These are phyloP conservation scores for Agrilus planipennis DNA, from an alignment of 1,140 invertebrate species.

Conservation along the genomic window DNA sequence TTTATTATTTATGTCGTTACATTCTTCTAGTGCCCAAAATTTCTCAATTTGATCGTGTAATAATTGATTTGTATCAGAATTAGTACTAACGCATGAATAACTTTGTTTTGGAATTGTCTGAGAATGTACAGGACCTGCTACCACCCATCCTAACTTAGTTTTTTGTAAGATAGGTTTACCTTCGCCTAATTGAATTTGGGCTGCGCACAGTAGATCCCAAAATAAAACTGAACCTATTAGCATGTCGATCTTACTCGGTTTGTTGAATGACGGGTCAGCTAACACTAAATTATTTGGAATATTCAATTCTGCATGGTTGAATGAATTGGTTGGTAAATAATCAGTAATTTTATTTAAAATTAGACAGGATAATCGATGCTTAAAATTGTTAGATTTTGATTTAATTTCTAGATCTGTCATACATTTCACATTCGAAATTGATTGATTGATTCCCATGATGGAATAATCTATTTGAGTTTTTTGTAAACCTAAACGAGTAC, in stretches of 20 bases:
- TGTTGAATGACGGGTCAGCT: conserved; percentile 20
- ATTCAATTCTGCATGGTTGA: conserved; percentile 4
- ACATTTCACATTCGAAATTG: conserved; percentile 1
- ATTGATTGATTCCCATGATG: conserved; percentile 4
- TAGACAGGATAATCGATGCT: conserved; percentile 1
- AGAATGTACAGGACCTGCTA: conserved; percentile 9
- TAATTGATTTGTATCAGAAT: too few species aligned
- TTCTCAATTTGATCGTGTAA: too few species aligned
- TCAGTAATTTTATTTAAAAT: conserved; percentile 9
- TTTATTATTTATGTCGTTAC: too few species aligned
- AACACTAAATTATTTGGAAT: conserved; percentile 13
- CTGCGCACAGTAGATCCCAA: conserved; percentile 10
- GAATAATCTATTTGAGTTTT: conserved; percentile 1
- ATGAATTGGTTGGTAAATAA: conserved; percentile 2
- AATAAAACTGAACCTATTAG: conserved; percentile 17
- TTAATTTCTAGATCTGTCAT: conserved; percentile 4
- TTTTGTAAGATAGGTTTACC: conserved; percentile 14
- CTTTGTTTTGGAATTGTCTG: background rate
- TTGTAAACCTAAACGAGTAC: background rate
- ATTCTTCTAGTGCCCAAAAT: too few species aligned
- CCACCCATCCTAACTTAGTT: conserved; percentile 18
- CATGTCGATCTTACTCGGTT: conserved; percentile 13
- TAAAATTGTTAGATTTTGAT: conserved; percentile 3
- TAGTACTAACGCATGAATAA: too few species aligned
- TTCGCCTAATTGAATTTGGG: conserved; percentile 10